Base-by-base conservation (phyloP, 53 echinoderm and acorn worm species). In the Astropecten irregularis region DNA sequence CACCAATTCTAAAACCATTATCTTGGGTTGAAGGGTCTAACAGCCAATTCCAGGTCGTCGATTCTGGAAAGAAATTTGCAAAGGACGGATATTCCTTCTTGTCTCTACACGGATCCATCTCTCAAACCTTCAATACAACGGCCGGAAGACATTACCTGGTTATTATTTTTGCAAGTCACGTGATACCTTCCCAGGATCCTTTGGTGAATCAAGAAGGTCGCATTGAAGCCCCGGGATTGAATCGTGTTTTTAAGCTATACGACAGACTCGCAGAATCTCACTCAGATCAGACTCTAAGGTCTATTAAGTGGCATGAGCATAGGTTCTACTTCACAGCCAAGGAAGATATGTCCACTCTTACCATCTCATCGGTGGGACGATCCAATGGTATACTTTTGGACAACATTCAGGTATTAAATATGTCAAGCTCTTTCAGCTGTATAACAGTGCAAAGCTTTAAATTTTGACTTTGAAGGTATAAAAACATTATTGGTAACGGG, bases 281-380 rank as follows among this genome's bases (percentile, higher is more conserved):
- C 47, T 46, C 71, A 7, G 52, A 82, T 26, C 51, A 47, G 36
- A 48, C 22, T 47, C 38, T 38, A 2, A 38, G 44, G 23, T 66
- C 82, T 68, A 66, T 52, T 18, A 28, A 28, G 9, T 86, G 86
- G 86, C 86, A 86, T 28, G 49, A 66, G 33, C 39, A 86, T 27
- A 54, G 63, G 53, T 86, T 74, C 56, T 66, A 86, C 52, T 86
- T 86, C 42, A 86, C 77, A 33, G 77, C 86, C n/a, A 49, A n/a
- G n/a, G 66, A 72, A 51, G 56, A 19, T 25, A 22, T 58, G 6
- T 86, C 86, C 48, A 52, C 39, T 14, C 4, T 85, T 28, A 73
- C 11, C 18, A 62, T 85, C 32, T 62, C 73, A 15, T 76, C 74
- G 36, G 61, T 85, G 16, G 76, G 85, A 60, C 48, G 31, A 34